Conservation (phyloP, 2,113 vertebrate species). For the Garra rufa region DNA sequence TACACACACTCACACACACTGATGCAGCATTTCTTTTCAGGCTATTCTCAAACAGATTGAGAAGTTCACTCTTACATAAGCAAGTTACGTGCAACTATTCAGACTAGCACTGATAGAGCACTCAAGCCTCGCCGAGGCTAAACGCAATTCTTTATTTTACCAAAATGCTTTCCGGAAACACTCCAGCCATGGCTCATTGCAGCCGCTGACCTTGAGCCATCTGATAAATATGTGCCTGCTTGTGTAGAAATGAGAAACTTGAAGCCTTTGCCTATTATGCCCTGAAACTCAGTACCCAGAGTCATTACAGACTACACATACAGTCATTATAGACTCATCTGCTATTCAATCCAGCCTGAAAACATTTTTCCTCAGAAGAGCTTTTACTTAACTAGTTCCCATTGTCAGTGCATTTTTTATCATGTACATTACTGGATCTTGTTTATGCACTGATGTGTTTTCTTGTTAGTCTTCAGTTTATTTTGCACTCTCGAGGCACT, state of each 20-base stretch:
- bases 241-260: not conserved
- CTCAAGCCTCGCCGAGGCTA: not conserved
- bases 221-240: conserved; percentile 4
- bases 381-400: not conserved
- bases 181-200: not conserved
- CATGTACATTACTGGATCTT: not conserved
- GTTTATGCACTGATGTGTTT: not conserved
- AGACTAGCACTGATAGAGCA: conserved; percentile 13
- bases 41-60: conserved; percentile 15
- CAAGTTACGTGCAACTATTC: not conserved
- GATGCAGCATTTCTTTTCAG: conserved; percentile 29
- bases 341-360: not conserved
- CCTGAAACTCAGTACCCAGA: not conserved
- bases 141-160: not conserved
- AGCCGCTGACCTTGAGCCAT: conserved; percentile 13
- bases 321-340: not conserved
- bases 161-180: not conserved
- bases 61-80: not conserved
- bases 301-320: not conserved
- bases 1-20: conserved; percentile 29
- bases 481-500: not conserved
- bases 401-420: not conserved
- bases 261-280: not conserved
- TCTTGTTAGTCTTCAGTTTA: not conserved
- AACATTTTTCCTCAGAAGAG: not conserved